Percentiles rank a stretch among this genome's conserved stretches.
phyloP scores from a whole-genome alignment of 2,888 invertebrate species.

The Colletes collaris region DNA sequence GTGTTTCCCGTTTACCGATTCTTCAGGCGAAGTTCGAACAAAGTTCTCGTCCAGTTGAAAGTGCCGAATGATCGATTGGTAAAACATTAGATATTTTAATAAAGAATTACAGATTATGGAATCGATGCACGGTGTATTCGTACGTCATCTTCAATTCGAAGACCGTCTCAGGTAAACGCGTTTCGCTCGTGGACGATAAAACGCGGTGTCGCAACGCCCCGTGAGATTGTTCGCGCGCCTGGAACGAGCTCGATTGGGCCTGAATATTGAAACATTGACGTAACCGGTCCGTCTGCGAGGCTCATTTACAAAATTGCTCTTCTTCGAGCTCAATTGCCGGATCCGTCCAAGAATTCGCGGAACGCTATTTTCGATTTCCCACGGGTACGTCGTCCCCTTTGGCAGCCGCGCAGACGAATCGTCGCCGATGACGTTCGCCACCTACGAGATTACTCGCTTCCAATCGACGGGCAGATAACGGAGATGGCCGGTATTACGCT shows the following conservation, averaged over 20 bases:
- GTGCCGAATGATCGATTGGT: too few species aligned
- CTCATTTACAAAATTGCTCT: conserved; percentile 68
- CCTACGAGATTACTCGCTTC: not conserved
- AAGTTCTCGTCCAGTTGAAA: too few species aligned
- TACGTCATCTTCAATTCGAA: not conserved
- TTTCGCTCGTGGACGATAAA: conserved; percentile 29
- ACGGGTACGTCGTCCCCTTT: not conserved
- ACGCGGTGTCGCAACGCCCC: conserved; percentile 42
- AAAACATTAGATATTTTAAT: too few species aligned
- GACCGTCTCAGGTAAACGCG: conserved; percentile 27
- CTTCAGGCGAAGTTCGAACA: conserved; percentile 3
- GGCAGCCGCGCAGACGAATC: conserved; percentile 5
- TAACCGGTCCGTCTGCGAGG: conserved; percentile 64
- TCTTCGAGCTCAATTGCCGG: conserved; percentile 45
- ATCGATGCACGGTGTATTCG: too few species aligned
- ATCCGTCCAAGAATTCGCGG: conserved; percentile 25
- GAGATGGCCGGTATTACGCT: conserved; percentile 5
- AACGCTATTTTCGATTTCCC: conserved; percentile 45
- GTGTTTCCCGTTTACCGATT: conserved; percentile 32
- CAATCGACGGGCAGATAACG: conserved; percentile 7
- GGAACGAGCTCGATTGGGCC: conserved; percentile 64
- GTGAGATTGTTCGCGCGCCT: conserved; percentile 47
- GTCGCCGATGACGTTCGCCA: conserved; percentile 12
- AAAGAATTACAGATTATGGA: too few species aligned
- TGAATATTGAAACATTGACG: conserved; percentile 72